A percentile compares a stretch with the other conserved stretches of the same genome.
These are phyloP conservation scores for Pangasianodon gigas DNA, from an alignment of 2,113 vertebrate genomes.

Conservation along the genomic window DNA sequence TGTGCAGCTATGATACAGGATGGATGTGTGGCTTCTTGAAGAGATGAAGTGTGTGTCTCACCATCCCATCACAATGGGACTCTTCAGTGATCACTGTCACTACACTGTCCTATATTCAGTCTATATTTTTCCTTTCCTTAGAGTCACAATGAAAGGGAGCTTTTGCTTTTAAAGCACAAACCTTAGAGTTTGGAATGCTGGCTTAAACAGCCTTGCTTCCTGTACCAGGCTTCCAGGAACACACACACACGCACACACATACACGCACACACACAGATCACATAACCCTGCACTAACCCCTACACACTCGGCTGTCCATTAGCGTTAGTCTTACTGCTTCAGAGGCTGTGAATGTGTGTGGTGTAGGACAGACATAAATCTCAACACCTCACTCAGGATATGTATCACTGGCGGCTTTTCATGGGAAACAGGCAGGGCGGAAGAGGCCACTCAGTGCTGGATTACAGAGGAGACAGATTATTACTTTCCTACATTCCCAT, in stretches of 20 bases:
- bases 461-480: constrained; percentile 35
- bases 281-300: constrained; percentile 31
- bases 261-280: constrained; percentile 9
- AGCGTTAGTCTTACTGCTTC: constrained; percentile 23
- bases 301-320: constrained; percentile 23
- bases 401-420: constrained; percentile 47
- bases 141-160: not conserved
- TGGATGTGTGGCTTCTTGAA: constrained; percentile 1
- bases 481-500: constrained; percentile 31
- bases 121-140: not conserved
- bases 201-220: constrained; percentile 2
- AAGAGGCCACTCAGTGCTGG: constrained; percentile 41
- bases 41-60: constrained; percentile 5
- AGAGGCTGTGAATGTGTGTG: constrained; percentile 41
- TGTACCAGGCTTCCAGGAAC: constrained; percentile 28
- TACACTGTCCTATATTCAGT: not conserved
- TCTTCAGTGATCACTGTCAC: not conserved
- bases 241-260: constrained; percentile 17
- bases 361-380: constrained; percentile 40
- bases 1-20: constrained; percentile 33
- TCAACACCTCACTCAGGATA: constrained; percentile 42
- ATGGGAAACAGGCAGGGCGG: constrained; percentile 40
- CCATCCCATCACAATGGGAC: not conserved
- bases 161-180: constrained; percentile 16
- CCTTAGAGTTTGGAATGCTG: constrained; percentile 4